Conservation (phyloP, 2,113 vertebrate genomes). For the Austrofundulus limnaeus region DNA sequence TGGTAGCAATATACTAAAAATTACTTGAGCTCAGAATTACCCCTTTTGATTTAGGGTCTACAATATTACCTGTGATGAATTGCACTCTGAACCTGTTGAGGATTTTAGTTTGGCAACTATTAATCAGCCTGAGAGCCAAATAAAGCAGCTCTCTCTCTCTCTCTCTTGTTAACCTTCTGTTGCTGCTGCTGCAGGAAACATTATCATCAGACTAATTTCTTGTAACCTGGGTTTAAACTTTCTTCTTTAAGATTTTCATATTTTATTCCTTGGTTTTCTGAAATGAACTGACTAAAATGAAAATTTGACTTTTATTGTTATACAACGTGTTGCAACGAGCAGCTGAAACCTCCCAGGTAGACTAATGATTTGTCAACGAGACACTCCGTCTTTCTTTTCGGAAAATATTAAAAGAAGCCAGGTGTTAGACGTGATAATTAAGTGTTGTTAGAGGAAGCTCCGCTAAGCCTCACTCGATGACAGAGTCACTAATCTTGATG, state of each 20-base stretch:
- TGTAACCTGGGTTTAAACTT: conserved; percentile 23
- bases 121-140: conserved; percentile 56
- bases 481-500: conserved; percentile 20
- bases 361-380: conserved; percentile 46
- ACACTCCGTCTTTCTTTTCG: conserved; percentile 12
- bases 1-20: conserved; percentile 55
- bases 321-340: conserved; percentile 11
- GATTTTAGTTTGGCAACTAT: conserved; percentile 50
- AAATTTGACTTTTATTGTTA: conserved; percentile 7
- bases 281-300: neutral
- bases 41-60: conserved; percentile 57
- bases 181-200: conserved; percentile 33
- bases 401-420: conserved; percentile 29
- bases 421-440: conserved; percentile 51
- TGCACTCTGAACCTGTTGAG: conserved; percentile 32
- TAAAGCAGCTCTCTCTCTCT: conserved; percentile 42
- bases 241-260: conserved; percentile 5
- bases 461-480: conserved; percentile 10
- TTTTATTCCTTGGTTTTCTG: conserved; percentile 30
- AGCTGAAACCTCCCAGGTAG: conserved; percentile 25
- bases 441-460: conserved; percentile 23
- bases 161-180: conserved; percentile 47
- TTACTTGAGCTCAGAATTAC: conserved; percentile 44
- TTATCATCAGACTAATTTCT: conserved; percentile 31
- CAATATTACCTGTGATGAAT: conserved; percentile 56